Base-by-base conservation (phyloP, 2,888 invertebrate genomes). In the Bellardia pandia region DNA sequence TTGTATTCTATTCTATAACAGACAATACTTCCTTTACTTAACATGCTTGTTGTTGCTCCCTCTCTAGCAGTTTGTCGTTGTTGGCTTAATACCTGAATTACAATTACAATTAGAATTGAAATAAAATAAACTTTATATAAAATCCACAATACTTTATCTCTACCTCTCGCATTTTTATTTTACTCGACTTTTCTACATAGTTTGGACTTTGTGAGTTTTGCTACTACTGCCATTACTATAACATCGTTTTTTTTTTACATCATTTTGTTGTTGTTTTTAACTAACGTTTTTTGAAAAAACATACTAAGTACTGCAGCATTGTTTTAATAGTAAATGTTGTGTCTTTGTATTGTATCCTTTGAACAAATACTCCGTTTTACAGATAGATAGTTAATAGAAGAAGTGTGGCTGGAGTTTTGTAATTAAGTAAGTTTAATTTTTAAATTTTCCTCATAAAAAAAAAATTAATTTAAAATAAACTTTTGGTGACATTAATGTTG, bases 81-180 rank as follows among this genome's bases (percentile, higher is more conserved):
- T 74, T 87, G 60, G 56, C 74, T 81, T 81, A 81, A 78, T 87
- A 87, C 87, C 87, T 86, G 86, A 84, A 86, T 84, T 80, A 86
- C 81, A 81, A 66, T 74, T 82, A 82, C 84, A 87, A 87, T 87
- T 81, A 81, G 86, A 86, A 76, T 80, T 86, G 77, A 81, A 87
- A 85, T 87, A 87, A 85, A 85, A 78, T 85, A 81, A 85, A 81
- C 68, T 84, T 76, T 81, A 37, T 66, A 56, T 66, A 81, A 81
- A 74, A 81, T 81, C 66, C 48, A 7, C 58, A 68, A 48, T 81
- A 48, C 37, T 68, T 68, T 80, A 5, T n/a, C 8, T 42, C 11
- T 23, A n/a, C 40, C 33, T 14, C 40, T 53, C 16, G 8, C 40
- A 53, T 16, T 71, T 16, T 33, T 42, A n/a, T 53, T 8, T 62